Conservation (phyloP, 2,797 vertebrate genomes). For the Graptemys geographica region DNA sequence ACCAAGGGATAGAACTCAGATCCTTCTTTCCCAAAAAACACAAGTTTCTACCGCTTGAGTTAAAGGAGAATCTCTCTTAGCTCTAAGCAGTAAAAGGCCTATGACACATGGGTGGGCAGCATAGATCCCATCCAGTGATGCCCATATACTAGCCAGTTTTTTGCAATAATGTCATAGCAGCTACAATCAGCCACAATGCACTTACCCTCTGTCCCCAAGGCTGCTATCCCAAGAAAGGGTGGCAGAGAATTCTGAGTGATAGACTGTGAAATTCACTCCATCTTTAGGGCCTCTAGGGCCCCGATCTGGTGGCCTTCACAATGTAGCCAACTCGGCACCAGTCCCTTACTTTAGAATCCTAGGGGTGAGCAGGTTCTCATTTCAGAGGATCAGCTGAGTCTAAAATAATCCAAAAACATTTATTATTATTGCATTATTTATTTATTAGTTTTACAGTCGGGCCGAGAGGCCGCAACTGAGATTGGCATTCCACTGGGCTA, state of each 20-base stretch:
- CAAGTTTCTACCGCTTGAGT: background rate
- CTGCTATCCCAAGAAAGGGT: background rate
- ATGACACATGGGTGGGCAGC: background rate
- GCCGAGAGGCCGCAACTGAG: background rate
- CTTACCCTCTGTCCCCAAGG: background rate
- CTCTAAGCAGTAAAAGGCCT: background rate
- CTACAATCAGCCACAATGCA: background rate
- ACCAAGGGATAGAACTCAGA: background rate
- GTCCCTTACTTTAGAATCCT: background rate
- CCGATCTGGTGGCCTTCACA: background rate
- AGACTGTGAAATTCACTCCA: background rate
- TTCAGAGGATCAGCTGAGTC: background rate
- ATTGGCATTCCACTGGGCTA: background rate
- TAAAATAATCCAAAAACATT: background rate
- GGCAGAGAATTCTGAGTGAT: background rate
- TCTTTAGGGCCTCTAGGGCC: background rate
- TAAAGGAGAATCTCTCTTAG: background rate
- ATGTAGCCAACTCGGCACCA: background rate
- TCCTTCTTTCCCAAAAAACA: background rate
- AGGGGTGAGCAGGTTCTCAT: background rate
- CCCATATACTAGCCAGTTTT: background rate
- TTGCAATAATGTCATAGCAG: background rate
- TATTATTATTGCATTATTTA: background rate
- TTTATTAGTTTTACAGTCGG: background rate
- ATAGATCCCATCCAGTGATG: background rate